Conservation (phyloP, 2,113 vertebrate genomes). For the Menidia beryllina region DNA sequence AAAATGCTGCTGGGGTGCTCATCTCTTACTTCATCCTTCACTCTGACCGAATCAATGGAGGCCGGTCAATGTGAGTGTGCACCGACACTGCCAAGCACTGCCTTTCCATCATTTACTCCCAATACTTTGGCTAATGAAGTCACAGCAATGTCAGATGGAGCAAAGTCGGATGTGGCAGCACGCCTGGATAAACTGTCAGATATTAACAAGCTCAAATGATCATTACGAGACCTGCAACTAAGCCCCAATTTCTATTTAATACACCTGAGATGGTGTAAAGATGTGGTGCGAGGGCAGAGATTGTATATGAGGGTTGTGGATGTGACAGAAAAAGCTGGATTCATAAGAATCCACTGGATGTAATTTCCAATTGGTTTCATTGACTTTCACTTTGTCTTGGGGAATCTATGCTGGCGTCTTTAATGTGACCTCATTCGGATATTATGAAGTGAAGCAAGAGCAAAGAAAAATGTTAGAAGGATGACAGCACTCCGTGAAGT, state of each 20-base stretch:
- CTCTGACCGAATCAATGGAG: constrained; percentile 75
- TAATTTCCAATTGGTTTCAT: constrained; percentile 51
- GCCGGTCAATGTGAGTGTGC: constrained; percentile 54
- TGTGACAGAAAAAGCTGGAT: constrained; percentile 43
- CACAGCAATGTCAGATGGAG: constrained; percentile 75
- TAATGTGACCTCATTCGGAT: constrained; percentile 68
- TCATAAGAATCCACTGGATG: constrained; percentile 41
- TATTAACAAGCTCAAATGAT: constrained; percentile 66
- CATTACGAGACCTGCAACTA: constrained; percentile 50
- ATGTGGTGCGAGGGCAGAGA: constrained; percentile 41
- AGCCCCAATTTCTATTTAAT: constrained; percentile 73
- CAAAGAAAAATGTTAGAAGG: constrained; percentile 38
- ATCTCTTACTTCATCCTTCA: constrained; percentile 68
- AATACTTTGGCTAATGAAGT: constrained; percentile 78
- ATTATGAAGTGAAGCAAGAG: constrained; percentile 44
- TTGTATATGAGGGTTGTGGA: constrained; percentile 41
- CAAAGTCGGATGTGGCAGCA: constrained; percentile 63
- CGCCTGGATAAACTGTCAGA: constrained; percentile 66
- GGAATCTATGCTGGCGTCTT: constrained; percentile 52
- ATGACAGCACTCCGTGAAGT: constrained; percentile 15
- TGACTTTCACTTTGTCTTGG: constrained; percentile 68
- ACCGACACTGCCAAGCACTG: constrained; percentile 68
- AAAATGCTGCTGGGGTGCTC: constrained; percentile 66
- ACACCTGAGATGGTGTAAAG: constrained; percentile 49
- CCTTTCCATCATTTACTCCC: constrained; percentile 74